Conservation (phyloP, 2,113 vertebrate genomes). For the Cygnus atratus region DNA sequence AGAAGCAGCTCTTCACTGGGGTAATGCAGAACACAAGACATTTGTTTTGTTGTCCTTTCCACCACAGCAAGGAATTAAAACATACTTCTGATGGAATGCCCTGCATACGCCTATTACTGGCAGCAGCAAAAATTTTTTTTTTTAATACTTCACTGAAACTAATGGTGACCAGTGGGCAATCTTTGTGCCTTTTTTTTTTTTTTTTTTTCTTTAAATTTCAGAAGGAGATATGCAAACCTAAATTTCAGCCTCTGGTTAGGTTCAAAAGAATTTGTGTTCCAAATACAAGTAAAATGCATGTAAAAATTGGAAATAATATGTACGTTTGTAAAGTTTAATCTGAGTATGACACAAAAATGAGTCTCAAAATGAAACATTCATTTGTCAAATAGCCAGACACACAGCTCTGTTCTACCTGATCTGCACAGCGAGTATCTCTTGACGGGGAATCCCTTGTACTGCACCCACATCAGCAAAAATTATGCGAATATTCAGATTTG, state of each 20-base stretch:
- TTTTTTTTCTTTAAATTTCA: background rate
- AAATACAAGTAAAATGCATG: background rate
- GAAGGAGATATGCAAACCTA: background rate
- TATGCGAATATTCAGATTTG: conserved; percentile 81
- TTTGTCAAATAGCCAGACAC: background rate
- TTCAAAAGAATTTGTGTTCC: background rate
- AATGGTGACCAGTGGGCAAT: no score
- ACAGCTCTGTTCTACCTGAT: conserved; percentile 76
- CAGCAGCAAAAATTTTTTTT: background rate
- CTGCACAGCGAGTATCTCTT: conserved; percentile 81
- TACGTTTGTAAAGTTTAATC: background rate
- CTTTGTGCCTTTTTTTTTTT: no score
- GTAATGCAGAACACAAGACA: background rate
- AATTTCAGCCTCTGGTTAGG: background rate
- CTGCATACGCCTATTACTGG: background rate
- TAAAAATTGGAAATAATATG: background rate
- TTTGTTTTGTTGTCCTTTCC: background rate
- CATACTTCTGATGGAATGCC: background rate
- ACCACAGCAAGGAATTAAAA: background rate
- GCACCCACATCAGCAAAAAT: conserved; percentile 73
- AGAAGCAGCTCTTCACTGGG: background rate
- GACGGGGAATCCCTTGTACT: conserved; percentile 78
- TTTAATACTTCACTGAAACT: background rate
- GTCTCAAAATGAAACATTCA: background rate
- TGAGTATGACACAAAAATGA: background rate